A percentile compares a stretch with the other conserved stretches of the same genome.
phyloP scores from a whole-genome alignment of 1,140 invertebrate genomes.

The Akabosia matsudoensis region DNA sequence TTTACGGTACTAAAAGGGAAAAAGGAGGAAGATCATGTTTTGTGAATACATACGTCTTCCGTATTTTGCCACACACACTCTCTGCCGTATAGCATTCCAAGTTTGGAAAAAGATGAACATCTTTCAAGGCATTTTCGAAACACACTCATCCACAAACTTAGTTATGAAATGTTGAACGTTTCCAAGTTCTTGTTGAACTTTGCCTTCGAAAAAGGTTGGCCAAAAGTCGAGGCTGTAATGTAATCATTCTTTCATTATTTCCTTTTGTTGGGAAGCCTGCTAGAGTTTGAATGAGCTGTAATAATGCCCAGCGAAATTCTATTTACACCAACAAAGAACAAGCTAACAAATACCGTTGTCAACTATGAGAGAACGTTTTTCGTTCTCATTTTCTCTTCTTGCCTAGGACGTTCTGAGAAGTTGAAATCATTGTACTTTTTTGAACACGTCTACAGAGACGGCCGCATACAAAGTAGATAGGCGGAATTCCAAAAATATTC shows the following conservation, averaged over 20 bases:
- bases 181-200: conserved; percentile 5
- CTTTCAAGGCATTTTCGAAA: too few relatives aligned
- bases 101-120: too few relatives aligned
- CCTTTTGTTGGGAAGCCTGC: neutral
- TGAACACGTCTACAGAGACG: too few relatives aligned
- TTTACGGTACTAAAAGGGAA: neutral
- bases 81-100: too few relatives aligned
- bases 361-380: neutral
- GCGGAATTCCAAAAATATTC: too few relatives aligned
- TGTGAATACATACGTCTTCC: too few relatives aligned
- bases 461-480: too few relatives aligned
- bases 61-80: too few relatives aligned
- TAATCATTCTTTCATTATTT: neutral
- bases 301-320: neutral
- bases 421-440: too few relatives aligned
- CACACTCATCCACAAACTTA: too few relatives aligned
- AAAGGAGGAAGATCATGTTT: neutral
- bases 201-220: neutral
- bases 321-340: neutral
- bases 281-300: neutral
- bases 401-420: too few relatives aligned
- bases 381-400: too few relatives aligned
- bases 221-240: neutral
- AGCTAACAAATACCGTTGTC: neutral
- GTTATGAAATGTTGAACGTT: neutral